Conservation (phyloP, 2,888 invertebrate genomes). For the Troides oblongomaculatus region DNA sequence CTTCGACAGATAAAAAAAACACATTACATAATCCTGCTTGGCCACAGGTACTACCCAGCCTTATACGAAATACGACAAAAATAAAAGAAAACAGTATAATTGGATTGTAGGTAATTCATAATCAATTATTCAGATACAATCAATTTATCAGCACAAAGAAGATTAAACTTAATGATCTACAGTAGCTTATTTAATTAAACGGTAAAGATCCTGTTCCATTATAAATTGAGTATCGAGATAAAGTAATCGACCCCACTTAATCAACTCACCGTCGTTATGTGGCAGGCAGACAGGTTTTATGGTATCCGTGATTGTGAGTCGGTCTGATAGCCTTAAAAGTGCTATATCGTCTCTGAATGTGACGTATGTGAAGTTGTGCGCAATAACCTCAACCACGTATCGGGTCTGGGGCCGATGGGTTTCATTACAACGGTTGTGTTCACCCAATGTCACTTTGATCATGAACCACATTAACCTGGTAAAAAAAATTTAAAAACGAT, state of each 20-base stretch:
- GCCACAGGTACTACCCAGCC: not conserved
- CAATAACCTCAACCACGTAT: conserved; percentile 85
- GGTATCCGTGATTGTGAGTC: conserved; percentile 86
- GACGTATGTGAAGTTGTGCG: conserved; percentile 89
- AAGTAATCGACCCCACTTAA: not conserved
- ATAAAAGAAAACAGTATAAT: not conserved
- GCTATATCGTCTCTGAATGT: conserved; percentile 94
- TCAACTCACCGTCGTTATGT: conserved; percentile 76
- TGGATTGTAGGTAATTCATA: not conserved
- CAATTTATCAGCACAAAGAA: not conserved
- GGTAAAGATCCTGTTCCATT: conserved; percentile 1
- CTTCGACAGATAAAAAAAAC: no score
- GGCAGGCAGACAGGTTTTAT: conserved; percentile 92
- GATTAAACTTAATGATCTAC: conserved; percentile 9
- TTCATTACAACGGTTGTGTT: conserved; percentile 89
- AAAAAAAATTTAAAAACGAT: not conserved
- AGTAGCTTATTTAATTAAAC: conserved; percentile 9
- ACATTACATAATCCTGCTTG: no score
- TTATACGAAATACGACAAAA: not conserved
- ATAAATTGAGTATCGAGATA: conserved; percentile 5
- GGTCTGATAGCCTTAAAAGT: conserved; percentile 86
- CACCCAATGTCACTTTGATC: conserved; percentile 92
- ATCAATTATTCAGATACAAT: not conserved
- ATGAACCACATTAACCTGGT: conserved; percentile 94
- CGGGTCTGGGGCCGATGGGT: conserved; percentile 86